Conservation (phyloP, 2,888 invertebrate genomes). For the Cheilosia vulpina region DNA sequence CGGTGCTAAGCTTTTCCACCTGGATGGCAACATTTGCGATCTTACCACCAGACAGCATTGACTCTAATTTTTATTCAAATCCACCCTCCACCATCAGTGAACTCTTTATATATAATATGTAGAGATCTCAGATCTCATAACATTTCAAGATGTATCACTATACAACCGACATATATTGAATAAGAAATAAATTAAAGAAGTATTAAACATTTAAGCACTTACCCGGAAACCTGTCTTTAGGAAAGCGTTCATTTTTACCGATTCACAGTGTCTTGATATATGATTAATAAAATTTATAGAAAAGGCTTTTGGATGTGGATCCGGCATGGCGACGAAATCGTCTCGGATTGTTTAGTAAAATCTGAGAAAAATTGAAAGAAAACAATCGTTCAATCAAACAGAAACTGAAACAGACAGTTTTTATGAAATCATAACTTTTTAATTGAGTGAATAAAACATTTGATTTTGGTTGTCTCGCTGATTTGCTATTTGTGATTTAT, state of each 20-base stretch:
- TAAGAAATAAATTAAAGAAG: not conserved
- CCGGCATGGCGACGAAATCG: conserved; percentile 68
- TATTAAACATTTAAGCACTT: conserved; percentile 34
- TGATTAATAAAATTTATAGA: conserved; percentile 67
- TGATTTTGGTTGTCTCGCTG: conserved; percentile 53
- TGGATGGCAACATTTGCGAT: too few species aligned
- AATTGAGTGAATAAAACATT: conserved; percentile 46
- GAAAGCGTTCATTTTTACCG: conserved; percentile 58
- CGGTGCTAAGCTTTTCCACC: too few species aligned
- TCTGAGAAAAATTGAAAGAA: conserved; percentile 66
- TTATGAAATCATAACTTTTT: not conserved
- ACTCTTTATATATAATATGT: too few species aligned
- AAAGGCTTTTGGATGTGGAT: conserved; percentile 60
- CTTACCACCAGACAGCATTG: too few species aligned
- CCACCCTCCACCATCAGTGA: too few species aligned
- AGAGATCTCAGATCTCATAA: not conserved
- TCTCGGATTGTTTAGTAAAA: conserved; percentile 49
- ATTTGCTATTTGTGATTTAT: conserved; percentile 63
- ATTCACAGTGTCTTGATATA: conserved; percentile 40
- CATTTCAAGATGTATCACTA: not conserved
- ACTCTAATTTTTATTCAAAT: too few species aligned
- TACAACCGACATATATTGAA: not conserved
- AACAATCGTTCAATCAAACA: conserved; percentile 42
- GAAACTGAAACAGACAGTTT: conserved; percentile 1
- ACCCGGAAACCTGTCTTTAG: conserved; percentile 69